Conservation (phyloP, 2,888 invertebrate species). For the Nudaria mundana region DNA sequence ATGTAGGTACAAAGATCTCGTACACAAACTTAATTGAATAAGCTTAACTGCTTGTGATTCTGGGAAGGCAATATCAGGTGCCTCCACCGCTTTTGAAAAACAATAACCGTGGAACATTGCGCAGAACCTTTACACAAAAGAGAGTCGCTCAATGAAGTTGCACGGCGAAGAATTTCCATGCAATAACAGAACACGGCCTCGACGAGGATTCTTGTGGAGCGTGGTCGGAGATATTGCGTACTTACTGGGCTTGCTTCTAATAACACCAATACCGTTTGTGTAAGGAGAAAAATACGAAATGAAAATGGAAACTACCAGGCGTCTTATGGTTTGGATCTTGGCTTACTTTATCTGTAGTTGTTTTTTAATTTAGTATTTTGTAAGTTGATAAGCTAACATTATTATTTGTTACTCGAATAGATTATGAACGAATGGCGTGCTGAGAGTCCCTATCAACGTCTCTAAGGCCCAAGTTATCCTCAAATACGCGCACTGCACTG, state of each 20-base stretch:
- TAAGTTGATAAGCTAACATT: no score
- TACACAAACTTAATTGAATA: conserved; percentile 62
- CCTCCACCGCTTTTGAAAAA: conserved; percentile 71
- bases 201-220: conserved; percentile 61
- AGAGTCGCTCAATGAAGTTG: conserved; percentile 75
- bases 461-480: no score
- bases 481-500: no score
- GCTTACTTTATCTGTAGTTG: conserved; percentile 41
- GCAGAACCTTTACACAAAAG: conserved; percentile 74
- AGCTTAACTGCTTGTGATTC: conserved; percentile 66
- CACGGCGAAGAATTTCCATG: conserved; percentile 78
- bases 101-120: conserved; percentile 75
- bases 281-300: conserved; percentile 71
- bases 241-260: conserved; percentile 76
- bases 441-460: no score
- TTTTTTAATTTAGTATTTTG: no score
- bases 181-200: conserved; percentile 69
- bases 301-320: conserved; percentile 65
- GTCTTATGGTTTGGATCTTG: conserved; percentile 67
- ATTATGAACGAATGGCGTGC: no score
- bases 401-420: no score
- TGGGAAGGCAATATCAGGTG: conserved; percentile 67
- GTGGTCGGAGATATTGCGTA: conserved; percentile 74
- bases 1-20: conserved; percentile 44
- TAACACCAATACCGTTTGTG: conserved; percentile 75